Base-by-base conservation (phyloP, 2,113 vertebrate genomes). In the Oenanthe oenanthe region DNA sequence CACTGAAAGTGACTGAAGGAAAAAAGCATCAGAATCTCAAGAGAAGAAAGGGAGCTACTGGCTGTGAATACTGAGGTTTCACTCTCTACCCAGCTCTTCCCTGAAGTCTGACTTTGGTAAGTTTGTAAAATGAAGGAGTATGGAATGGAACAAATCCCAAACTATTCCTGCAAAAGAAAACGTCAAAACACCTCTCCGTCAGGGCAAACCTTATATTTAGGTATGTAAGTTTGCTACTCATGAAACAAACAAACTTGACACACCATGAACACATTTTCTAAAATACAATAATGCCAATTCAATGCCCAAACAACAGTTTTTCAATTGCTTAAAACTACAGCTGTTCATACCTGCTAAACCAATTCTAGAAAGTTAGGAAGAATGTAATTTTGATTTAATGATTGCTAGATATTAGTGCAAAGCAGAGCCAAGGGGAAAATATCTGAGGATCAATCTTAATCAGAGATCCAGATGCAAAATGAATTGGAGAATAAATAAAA, bases 401-500 rank as follows among this genome's bases (percentile, higher is more conserved):
- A 60, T 88, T 88, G 31, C 60, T 83, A 92, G 43, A 77, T 40
- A 82, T 29, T 83, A 65, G 18, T 51, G 40, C 32, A 91, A 92
- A 93, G 57, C 17, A 82, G 63, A 89, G 45, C 45, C 17, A 26
- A 29, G 14, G 13, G 24, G 11, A 66, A 93, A 80, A 25, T n/a
- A n/a, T 32, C 12, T 50, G 12, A 91, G 36, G 19, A 84, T 85
- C 78, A 93, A 58, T 91, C 80, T 87, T 91, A 89, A 83, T 85
- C 84, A 91, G 53, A 92, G 43, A 84, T 72, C 47, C 53, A 84
- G 50, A 92, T 34, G 45, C 13, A 86, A 91, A 93, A 88, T 63
- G 54, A 89, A 92, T 29, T 74, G 29, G 21, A 91, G n/a, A 91
- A 94, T 57, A 95, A 87, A 95, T 89, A 86, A 84, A 95, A 87